Evolutionary conservation across 1,140 invertebrate genomes (phyloP).

Genomic region (Macrobrachium nipponense): DNA sequence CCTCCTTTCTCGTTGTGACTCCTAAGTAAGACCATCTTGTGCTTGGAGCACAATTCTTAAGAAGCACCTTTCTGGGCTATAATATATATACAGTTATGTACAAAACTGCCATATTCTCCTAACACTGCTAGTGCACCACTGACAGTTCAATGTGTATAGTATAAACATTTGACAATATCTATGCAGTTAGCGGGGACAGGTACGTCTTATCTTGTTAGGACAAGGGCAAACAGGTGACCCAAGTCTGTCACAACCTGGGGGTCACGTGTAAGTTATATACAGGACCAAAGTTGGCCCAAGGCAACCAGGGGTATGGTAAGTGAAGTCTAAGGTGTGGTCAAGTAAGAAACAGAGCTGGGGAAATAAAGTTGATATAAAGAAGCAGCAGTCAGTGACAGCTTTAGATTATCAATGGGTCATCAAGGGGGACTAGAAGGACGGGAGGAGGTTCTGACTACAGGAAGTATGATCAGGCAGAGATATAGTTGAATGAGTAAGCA

Average conservation of each 20-base stretch:
- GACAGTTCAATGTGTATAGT: conserved; percentile 57
- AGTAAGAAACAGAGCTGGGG: neutral
- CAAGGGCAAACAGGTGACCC: conserved; percentile 47
- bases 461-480: too few relatives aligned
- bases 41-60: conserved; percentile 51
- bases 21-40: conserved; percentile 51
- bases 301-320: conserved; percentile 53
- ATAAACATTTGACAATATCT: conserved; percentile 61
- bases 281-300: conserved; percentile 51
- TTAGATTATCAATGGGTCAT: too few relatives aligned
- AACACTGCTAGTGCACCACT: conserved; percentile 59
- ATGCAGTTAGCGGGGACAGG: conserved; percentile 55
- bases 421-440: too few relatives aligned
- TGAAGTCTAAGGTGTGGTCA: conserved; percentile 9
- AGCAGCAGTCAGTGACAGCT: neutral
- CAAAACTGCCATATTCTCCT: conserved; percentile 51
- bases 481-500: too few relatives aligned
- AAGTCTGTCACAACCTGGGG: conserved; percentile 51
- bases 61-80: conserved; percentile 58
- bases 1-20: conserved; percentile 44
- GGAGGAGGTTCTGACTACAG: too few relatives aligned
- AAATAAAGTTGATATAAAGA: neutral
- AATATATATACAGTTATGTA: conserved; percentile 56
- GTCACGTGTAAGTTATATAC: conserved; percentile 54
- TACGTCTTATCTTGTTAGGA: conserved; percentile 59